A percentile compares a stretch with the other conserved stretches of the same genome.
Conservation (phyloP, 2,888 invertebrate genomes). For the Megamerina dolium region DNA sequence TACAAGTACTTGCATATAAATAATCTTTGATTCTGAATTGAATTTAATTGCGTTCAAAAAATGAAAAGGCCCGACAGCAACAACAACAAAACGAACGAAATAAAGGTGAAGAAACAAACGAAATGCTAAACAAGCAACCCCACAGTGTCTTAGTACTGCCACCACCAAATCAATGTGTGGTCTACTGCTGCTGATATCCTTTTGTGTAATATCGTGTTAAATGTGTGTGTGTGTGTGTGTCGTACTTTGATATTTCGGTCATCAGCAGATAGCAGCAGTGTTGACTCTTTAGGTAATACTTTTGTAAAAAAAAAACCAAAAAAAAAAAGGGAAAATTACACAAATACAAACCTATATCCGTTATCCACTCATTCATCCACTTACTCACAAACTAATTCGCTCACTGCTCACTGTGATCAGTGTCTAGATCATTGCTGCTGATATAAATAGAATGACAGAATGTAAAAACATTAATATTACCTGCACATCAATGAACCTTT, state of each 20-base stretch:
- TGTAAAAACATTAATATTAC: too few species aligned
- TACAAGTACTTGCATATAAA: not conserved
- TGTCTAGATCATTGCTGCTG: not conserved
- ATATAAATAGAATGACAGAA: too few species aligned
- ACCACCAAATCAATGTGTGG: conserved; percentile 1
- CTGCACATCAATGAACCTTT: too few species aligned
- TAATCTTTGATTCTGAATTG: not conserved
- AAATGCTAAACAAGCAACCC: conserved; percentile 1
- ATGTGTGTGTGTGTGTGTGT: not conserved
- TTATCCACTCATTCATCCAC: not conserved
- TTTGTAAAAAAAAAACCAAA: too few species aligned
- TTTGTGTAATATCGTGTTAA: not conserved
- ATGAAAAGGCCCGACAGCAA: conserved; percentile 10
- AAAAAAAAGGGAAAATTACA: not conserved
- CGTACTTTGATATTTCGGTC: not conserved
- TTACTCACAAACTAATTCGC: not conserved
- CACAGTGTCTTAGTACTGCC: conserved; percentile 5
- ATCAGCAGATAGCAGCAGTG: not conserved
- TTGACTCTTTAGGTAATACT: conserved; percentile 1
- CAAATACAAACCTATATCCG: not conserved
- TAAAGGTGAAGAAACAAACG: too few species aligned
- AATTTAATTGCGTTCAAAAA: conserved; percentile 17
- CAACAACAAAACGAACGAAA: not conserved
- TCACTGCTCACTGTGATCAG: too few species aligned
- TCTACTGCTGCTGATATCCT: not conserved